Evolutionary conservation across 2,888 invertebrate species (phyloP), one percentile per base, ranked within the genome.

Genomic region (Drosophila cracens): DNA sequence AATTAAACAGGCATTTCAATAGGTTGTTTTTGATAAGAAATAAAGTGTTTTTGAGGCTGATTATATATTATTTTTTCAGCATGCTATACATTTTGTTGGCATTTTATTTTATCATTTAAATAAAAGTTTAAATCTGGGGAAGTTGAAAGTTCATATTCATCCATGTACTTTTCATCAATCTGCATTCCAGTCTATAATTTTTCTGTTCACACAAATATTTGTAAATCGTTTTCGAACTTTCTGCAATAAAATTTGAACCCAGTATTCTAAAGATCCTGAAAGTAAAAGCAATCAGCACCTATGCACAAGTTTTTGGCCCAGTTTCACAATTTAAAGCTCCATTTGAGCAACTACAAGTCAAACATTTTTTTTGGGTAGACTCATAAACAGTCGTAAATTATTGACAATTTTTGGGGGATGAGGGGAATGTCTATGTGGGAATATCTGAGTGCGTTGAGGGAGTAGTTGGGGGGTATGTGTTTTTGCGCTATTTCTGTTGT

Each of bases 341-440:
- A 74, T 70, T 77, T 71, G 74, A 70, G 58, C 70, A 70, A 68
- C 65, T 76, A 68, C 69, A 69, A 69, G 64, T 79, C 79, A 66
- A 78, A 66, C 61, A 62, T 70, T n/a, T 58, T 25, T 25, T 65
- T 81, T 57, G 59, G 67, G 62, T 56, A 57, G 66, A 60, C 73
- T 64, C 75, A 72, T 79, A 82, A 81, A 79, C 76, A 76, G 74
- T 86, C 79, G 78, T 88, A 81, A 84, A 88, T 82, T 78, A 87
- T 74, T 80, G 82, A 83, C 65, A 86, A 86, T 76, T 83, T 72
- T 68, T 49, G 38, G 56, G 54, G 46, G 60, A 51, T 59, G 16
- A n/a, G 53, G 7, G 4, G 25, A 4, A 16, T 3, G 8, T 46
- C 25, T 6, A 11, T 27, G 21, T 11, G 33, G 16, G 27, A 46